A percentile compares a stretch with the other conserved stretches of the same genome.
These are phyloP conservation scores for Euborellia annulipes DNA, from an alignment of 1,140 invertebrate species.

Conservation along the genomic window DNA sequence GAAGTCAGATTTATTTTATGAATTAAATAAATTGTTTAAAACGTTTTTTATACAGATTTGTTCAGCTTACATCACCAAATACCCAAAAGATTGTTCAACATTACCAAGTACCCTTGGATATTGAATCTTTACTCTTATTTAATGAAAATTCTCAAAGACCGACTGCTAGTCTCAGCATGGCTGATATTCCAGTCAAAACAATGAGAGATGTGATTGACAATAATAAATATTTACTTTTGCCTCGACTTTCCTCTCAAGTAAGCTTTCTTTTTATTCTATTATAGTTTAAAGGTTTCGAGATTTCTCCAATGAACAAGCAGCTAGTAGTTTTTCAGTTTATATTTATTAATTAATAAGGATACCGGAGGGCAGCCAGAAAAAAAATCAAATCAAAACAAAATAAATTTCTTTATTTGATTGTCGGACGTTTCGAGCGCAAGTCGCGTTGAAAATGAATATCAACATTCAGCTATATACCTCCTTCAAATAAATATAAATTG, in stretches of 20 bases:
- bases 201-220: constrained; percentile 75
- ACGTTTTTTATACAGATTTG: constrained; percentile 36
- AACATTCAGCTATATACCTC: too few relatives aligned
- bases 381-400: too few relatives aligned
- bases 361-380: too few relatives aligned
- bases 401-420: too few relatives aligned
- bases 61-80: constrained; percentile 36
- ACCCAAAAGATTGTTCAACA: constrained; percentile 42
- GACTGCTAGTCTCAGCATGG: constrained; percentile 70
- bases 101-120: constrained; percentile 56
- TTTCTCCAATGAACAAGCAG: too few relatives aligned
- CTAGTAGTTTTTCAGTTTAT: too few relatives aligned
- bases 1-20: constrained; percentile 24
- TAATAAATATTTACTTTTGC: constrained; percentile 78
- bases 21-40: background rate
- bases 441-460: too few relatives aligned
- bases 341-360: too few relatives aligned
- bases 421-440: too few relatives aligned
- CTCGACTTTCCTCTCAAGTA: constrained; percentile 81
- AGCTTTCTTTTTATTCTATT: constrained; percentile 20
- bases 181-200: constrained; percentile 70
- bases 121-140: constrained; percentile 77
- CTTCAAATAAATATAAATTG: too few relatives aligned
- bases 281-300: too few relatives aligned
- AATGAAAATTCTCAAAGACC: constrained; percentile 73